A percentile compares a stretch with the other conserved stretches of the same genome.
Conservation (phyloP, 2,888 invertebrate species). For the Polylopha cassiicola region DNA sequence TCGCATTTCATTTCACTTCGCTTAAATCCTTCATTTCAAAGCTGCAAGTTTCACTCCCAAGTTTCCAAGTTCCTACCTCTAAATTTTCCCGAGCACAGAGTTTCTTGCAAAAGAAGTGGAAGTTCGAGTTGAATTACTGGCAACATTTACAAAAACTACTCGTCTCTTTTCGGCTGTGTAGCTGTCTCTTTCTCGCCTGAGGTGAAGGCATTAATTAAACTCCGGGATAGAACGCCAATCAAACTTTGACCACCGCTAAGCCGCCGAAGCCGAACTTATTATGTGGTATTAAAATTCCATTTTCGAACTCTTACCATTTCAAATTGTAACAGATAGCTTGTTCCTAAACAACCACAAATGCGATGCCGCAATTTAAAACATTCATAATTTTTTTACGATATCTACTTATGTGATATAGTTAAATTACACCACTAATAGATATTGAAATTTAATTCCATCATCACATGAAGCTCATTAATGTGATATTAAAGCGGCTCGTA, state of each 20-base stretch:
- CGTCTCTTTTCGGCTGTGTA: slow-evolving; percentile 41
- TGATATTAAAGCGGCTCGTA: slow-evolving; percentile 42
- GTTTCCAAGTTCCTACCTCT: slow-evolving; percentile 32
- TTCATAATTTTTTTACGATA: too few relatives aligned
- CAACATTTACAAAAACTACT: slow-evolving; percentile 52
- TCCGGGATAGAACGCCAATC: slow-evolving; percentile 72
- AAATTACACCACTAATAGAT: slow-evolving; percentile 38
- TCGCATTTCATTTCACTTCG: slow-evolving; percentile 12
- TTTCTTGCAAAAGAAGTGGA: slow-evolving; percentile 55
- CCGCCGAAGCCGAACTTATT: slow-evolving; percentile 71
- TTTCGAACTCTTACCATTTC: slow-evolving; percentile 52
- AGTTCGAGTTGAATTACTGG: slow-evolving; percentile 55
- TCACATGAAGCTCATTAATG: slow-evolving; percentile 49
- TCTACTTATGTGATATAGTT: slow-evolving; percentile 9
- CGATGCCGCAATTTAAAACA: too few relatives aligned
- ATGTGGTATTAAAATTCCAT: slow-evolving; percentile 73
- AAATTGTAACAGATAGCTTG: slow-evolving; percentile 64
- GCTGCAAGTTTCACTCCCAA: slow-evolving; percentile 16
- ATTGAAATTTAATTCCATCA: slow-evolving; percentile 42
- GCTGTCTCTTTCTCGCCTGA: slow-evolving; percentile 47
- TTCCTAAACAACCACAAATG: slow-evolving; percentile 45
- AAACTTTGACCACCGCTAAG: slow-evolving; percentile 73
- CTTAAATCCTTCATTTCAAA: slow-evolving; percentile 19
- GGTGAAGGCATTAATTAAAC: slow-evolving; percentile 70
- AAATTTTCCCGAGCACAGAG: slow-evolving; percentile 49